Conservation (phyloP, 1,140 invertebrate genomes). For the Drosophila malerkotliana region DNA sequence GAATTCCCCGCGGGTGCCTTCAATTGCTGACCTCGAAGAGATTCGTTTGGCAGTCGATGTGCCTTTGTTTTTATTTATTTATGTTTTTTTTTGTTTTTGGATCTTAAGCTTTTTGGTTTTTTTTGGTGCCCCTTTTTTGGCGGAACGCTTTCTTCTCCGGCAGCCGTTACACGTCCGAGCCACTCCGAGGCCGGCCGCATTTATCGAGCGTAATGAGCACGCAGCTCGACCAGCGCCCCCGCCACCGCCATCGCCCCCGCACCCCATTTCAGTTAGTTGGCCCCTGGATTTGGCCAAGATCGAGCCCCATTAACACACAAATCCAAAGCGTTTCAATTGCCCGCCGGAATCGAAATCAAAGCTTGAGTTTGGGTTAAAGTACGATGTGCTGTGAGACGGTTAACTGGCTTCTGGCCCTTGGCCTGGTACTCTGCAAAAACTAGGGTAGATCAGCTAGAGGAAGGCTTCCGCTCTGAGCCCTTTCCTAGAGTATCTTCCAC, state of each 20-base stretch:
- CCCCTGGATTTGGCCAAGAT: constrained; percentile 3
- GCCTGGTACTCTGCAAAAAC: background rate
- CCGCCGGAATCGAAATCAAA: constrained; percentile 8
- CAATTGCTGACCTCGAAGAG: constrained; percentile 65
- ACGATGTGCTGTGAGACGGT: constrained; percentile 6
- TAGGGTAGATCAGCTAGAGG: background rate
- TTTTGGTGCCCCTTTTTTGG: constrained; percentile 37
- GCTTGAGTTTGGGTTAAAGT: constrained; percentile 17
- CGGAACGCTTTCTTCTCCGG: constrained; percentile 67
- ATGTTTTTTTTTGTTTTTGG: background rate
- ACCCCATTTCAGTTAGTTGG: background rate
- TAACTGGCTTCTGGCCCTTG: constrained; percentile 12
- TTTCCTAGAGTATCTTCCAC: background rate
- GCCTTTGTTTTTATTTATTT: constrained; percentile 15
- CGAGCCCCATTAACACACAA: constrained; percentile 52
- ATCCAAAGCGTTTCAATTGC: constrained; percentile 44
- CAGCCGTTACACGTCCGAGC: constrained; percentile 40
- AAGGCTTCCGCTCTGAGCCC: no score
- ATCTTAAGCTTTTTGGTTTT: background rate
- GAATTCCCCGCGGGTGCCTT: constrained; percentile 28
- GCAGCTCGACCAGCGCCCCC: constrained; percentile 2
- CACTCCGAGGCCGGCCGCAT: constrained; percentile 49
- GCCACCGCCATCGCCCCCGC: no score
- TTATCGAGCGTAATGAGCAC: constrained; percentile 64
- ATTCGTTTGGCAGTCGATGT: constrained; percentile 31